phyloP scores from a whole-genome alignment of 2,888 invertebrate species.

The Gisinianus flammeolus region DNA sequence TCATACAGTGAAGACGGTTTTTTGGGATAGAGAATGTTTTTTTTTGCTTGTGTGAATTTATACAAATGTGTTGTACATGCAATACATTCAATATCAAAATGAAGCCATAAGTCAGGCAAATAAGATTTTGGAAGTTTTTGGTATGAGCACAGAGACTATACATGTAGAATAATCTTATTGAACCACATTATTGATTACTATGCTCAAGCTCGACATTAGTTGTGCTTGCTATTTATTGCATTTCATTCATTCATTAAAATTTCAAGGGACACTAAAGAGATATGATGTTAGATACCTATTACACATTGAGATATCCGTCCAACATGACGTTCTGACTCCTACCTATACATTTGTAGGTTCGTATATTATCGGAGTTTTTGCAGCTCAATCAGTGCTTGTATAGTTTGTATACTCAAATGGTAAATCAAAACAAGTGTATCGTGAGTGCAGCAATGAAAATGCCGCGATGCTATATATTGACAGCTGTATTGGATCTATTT shows the following conservation, averaged over 20 bases:
- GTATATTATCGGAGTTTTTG: neutral
- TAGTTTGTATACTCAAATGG: neutral
- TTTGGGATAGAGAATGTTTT: too few species aligned
- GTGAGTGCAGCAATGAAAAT: neutral
- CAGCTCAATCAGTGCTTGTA: neutral
- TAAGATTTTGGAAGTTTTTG: neutral
- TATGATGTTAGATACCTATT: neutral
- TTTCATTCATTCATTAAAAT: neutral
- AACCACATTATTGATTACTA: neutral
- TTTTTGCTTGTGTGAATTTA: too few species aligned
- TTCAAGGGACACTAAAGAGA: neutral
- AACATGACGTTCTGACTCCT: too few species aligned
- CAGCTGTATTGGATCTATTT: neutral
- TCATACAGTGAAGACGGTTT: too few species aligned
- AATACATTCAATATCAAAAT: neutral
- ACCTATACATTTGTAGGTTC: neutral
- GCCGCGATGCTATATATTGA: neutral
- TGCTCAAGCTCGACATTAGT: neutral
- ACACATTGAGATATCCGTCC: too few species aligned
- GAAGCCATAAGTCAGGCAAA: neutral
- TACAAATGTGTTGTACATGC: neutral
- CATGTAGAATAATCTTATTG: neutral
- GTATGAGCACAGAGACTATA: neutral
- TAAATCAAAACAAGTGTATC: neutral
- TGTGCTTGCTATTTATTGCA: neutral